These are phyloP conservation scores for Scortum barcoo DNA, from an alignment of 2,113 vertebrate genomes.

Conservation along the genomic window DNA sequence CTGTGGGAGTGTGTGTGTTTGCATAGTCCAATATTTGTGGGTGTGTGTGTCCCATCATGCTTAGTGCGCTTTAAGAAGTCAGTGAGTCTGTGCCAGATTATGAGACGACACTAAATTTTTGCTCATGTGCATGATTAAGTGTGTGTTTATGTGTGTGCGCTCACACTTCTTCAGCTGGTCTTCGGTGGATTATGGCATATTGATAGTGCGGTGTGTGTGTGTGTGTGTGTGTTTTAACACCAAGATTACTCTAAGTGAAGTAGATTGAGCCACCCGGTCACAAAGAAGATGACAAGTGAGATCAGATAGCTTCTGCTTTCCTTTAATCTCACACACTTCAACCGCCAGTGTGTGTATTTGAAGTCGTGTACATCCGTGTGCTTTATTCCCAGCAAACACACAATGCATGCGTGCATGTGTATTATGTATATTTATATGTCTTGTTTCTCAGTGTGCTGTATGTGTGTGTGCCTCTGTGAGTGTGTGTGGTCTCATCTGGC, in stretches of 20 bases:
- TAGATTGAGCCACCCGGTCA: conserved; percentile 69
- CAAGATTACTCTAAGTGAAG: conserved; percentile 77
- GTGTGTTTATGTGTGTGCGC: conserved; percentile 42
- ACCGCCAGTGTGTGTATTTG: conserved; percentile 18
- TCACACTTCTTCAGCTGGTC: conserved; percentile 69
- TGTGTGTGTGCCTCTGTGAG: conserved; percentile 20
- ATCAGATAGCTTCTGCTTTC: conserved; percentile 63
- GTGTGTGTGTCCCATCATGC: neutral
- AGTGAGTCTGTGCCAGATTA: conserved; percentile 55
- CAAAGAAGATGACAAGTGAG: conserved; percentile 69
- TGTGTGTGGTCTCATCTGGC: conserved; percentile 75
- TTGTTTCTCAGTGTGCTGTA: neutral
- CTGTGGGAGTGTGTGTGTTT: conserved; percentile 20
- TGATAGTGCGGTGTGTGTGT: conserved; percentile 38
- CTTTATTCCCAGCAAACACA: neutral
- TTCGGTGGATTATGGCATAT: conserved; percentile 66
- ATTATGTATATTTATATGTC: neutral
- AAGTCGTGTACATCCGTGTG: neutral
- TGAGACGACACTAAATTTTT: conserved; percentile 20
- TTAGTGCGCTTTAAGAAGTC: conserved; percentile 54
- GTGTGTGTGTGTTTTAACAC: conserved; percentile 60
- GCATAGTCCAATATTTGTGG: neutral
- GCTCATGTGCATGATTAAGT: conserved; percentile 43
- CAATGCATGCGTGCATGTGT: neutral
- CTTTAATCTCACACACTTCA: conserved; percentile 70